Evolutionary conservation across 1,140 invertebrate genomes (phyloP), one percentile per base, ranked within the genome.

Genomic region (Eumeta japonica): DNA sequence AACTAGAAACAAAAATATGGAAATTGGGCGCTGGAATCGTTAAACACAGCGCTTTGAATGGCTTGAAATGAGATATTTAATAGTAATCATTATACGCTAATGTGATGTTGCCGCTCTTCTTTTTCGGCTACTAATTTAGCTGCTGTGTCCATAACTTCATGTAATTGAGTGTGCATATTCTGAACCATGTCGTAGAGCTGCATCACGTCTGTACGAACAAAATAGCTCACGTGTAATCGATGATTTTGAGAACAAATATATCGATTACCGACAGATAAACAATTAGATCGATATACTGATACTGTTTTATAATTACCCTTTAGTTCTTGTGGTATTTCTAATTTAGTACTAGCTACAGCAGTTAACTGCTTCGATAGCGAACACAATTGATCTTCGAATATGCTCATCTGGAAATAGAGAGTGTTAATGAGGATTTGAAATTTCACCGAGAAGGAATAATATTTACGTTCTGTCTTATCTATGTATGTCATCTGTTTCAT

Each of bases 351-450:
- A n/a, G n/a, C n/a, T n/a, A 57, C 37, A 4, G 30, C 17, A 11
- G 52, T 52, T 10, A 70, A 41, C 53, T 73, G 58, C 45, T 61
- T 67, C 31, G 50, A 41, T 20, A 72, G 33, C 35, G 63, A 50
- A 14, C 66, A 61, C 19, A 75, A 7, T 50, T 75, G 71, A 42
- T 75, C 68, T 63, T 75, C 63, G 50, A 73, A 61, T 3, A 58
- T 62, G 37, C 56, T 55, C 1, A 73, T 39, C 68, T 75, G 45
- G 9, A 50, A 52, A 36, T 24, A n/a, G n/a, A n/a, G n/a, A n/a
- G n/a, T n/a, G n/a, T n/a, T n/a, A n/a, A n/a, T 24, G 16, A n/a
- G 14, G 17, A 43, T 2, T 37, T 19, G 20, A 35, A 30, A 19
- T 28, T 24, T 38, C n/a, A n/a, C n/a, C n/a, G n/a, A n/a, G n/a